A percentile compares a stretch with the other conserved stretches of the same genome.
phyloP scores from a whole-genome alignment of 2,113 vertebrate species.

The Pachycephala philippinensis region DNA sequence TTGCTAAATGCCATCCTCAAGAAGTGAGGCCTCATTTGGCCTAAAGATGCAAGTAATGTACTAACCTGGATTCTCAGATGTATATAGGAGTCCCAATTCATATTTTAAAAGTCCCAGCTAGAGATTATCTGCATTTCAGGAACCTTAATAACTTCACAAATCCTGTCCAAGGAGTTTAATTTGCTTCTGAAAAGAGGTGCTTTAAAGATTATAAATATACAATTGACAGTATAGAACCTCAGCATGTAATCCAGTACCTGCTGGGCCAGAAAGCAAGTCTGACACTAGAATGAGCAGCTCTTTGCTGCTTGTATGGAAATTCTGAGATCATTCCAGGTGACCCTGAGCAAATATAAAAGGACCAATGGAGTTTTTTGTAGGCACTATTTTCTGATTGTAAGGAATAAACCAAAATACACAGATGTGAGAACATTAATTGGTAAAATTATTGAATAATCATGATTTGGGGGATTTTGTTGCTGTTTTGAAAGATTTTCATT shows the following conservation, averaged over 20 bases:
- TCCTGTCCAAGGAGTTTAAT: not conserved
- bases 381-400: not conserved
- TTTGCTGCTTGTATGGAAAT: not conserved
- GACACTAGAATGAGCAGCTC: not conserved
- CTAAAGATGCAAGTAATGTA: not conserved
- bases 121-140: not conserved
- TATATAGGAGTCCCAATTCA: not conserved
- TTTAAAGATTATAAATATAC: constrained; percentile 9
- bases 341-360: not conserved
- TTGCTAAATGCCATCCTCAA: not conserved
- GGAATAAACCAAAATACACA: not conserved
- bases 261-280: not conserved
- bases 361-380: not conserved
- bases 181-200: not conserved
- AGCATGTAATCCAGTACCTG: not conserved
- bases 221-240: not conserved
- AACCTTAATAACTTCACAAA: not conserved
- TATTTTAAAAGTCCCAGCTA: not conserved
- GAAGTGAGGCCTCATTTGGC: not conserved
- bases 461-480: fast-evolving
- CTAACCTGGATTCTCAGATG: not conserved
- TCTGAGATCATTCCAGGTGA: not conserved
- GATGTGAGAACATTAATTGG: not conserved
- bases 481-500: not conserved
- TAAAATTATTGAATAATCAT: not conserved